These are phyloP conservation scores for Orycteropus afer DNA, from an alignment of 2,113 vertebrate species.

Conservation along the genomic window DNA sequence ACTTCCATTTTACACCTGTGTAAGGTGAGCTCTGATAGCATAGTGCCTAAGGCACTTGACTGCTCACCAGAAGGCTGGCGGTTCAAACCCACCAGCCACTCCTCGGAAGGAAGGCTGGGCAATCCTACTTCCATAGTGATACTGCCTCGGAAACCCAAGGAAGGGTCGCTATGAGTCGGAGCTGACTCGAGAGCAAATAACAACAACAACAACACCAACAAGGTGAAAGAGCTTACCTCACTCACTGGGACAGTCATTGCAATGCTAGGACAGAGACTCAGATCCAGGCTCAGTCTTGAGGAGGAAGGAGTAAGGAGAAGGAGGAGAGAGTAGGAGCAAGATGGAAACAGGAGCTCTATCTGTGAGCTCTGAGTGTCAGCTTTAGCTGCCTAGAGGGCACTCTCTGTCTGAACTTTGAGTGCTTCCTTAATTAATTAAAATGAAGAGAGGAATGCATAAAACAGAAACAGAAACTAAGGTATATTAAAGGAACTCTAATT, in stretches of 20 bases:
- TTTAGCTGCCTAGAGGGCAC: background rate
- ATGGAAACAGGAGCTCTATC: background rate
- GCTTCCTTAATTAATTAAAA: conserved; percentile 10
- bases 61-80: no score
- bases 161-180: no score
- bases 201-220: no score
- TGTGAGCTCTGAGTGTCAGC: background rate
- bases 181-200: no score
- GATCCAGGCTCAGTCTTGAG: background rate
- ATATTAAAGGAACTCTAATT: background rate
- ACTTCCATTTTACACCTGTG: background rate
- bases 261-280: background rate
- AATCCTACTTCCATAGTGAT: no score
- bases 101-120: no score
- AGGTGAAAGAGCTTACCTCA: background rate
- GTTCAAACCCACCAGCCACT: no score
- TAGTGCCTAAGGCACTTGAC: no score
- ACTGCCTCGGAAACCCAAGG: no score
- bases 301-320: background rate
- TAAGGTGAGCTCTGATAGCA: no score
- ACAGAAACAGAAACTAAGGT: background rate
- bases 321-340: background rate
- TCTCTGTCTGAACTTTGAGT: background rate
- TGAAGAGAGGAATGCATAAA: background rate
- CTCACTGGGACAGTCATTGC: background rate